Evolutionary conservation across 2,113 vertebrate species (phyloP).

Genomic region (Cyprinodon tularosa): DNA sequence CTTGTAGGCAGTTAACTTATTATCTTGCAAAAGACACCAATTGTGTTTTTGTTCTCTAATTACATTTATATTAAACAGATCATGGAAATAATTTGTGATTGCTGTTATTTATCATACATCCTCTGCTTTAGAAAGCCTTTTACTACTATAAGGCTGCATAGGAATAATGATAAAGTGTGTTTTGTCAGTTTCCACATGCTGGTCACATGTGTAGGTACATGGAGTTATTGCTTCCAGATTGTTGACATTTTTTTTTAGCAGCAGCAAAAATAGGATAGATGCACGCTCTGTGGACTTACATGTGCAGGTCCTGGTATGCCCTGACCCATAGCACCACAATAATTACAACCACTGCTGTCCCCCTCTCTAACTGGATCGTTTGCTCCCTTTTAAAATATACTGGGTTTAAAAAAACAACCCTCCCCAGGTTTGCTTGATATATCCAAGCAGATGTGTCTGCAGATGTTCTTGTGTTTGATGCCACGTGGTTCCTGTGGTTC

Average conservation of each 20-base stretch:
- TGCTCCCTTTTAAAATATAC: slow-evolving; percentile 3
- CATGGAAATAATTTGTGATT: neutral
- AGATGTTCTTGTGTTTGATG: slow-evolving; percentile 30
- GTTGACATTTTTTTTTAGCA: slow-evolving; percentile 7
- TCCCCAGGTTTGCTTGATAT: slow-evolving; percentile 23
- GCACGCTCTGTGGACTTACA: slow-evolving; percentile 10
- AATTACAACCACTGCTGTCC: neutral
- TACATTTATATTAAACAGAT: neutral
- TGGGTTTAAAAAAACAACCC: slow-evolving; percentile 4
- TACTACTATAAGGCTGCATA: neutral
- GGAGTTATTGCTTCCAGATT: neutral
- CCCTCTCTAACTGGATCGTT: neutral
- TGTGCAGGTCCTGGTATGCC: slow-evolving; percentile 16
- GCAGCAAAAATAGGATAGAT: slow-evolving; percentile 26
- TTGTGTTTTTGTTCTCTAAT: neutral
- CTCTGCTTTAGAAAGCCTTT: neutral
- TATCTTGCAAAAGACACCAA: neutral
- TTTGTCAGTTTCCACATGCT: neutral
- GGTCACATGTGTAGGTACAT: neutral
- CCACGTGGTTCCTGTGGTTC: neutral
- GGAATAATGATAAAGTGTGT: neutral
- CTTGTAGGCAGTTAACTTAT: neutral
- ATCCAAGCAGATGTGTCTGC: slow-evolving; percentile 2
- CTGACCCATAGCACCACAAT: slow-evolving; percentile 25
- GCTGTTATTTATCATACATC: neutral